These are phyloP conservation scores for Pteromalus puparum DNA, from an alignment of 1,140 invertebrate genomes.

Conservation along the genomic window DNA sequence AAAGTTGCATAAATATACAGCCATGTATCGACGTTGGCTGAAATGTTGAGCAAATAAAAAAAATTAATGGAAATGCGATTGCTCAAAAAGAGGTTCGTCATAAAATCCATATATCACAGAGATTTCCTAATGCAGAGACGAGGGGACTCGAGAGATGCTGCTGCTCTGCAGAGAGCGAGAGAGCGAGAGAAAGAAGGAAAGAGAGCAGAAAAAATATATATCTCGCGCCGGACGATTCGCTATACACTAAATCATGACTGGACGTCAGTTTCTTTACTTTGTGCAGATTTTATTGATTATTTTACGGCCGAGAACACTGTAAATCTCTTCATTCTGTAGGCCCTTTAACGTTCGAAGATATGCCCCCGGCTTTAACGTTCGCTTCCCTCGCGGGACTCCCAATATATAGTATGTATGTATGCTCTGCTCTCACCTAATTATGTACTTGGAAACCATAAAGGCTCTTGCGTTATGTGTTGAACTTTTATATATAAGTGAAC, in stretches of 20 bases:
- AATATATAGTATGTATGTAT: no score
- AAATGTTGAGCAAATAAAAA: no score
- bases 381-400: not conserved
- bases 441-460: constrained; percentile 12
- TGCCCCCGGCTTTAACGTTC: constrained; percentile 1
- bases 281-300: constrained; percentile 75
- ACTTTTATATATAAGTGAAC: no score
- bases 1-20: no score
- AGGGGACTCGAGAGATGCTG: no score
- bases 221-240: constrained; percentile 54
- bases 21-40: no score
- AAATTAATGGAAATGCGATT: no score
- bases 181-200: not conserved
- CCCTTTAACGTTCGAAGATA: constrained; percentile 5
- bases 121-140: constrained; percentile 5
- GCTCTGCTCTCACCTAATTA: constrained; percentile 1
- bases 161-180: no score
- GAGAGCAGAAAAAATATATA: not conserved
- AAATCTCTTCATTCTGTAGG: constrained; percentile 73
- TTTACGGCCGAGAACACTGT: constrained; percentile 74
- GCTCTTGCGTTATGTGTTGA: not conserved
- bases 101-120: not conserved
- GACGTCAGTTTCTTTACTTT: constrained; percentile 75
- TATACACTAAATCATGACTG: constrained; percentile 72
- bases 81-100: not conserved